Evolutionary conservation across 2,888 invertebrate species (phyloP).

Genomic region (Leptarthrus brevirostris): DNA sequence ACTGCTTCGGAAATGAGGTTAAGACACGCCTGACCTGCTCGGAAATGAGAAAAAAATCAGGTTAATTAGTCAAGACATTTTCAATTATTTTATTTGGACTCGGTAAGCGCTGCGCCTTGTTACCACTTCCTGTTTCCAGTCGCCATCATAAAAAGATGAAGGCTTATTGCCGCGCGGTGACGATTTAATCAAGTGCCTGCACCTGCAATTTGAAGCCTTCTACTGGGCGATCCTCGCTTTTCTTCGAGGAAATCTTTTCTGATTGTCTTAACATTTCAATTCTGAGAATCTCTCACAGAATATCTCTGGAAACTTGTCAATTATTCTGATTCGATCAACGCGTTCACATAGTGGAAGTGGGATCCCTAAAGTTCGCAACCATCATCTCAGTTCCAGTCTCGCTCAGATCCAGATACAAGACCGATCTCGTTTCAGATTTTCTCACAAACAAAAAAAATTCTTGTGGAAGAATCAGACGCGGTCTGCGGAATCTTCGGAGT

Average conservation of each 20-base stretch:
- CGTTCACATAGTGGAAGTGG: slow-evolving; percentile 16
- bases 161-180: slow-evolving; percentile 10
- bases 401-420: neutral
- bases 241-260: neutral
- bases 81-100: slow-evolving; percentile 5
- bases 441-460: slow-evolving; percentile 19
- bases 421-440: slow-evolving; percentile 19
- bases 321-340: slow-evolving; percentile 6
- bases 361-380: slow-evolving; percentile 34
- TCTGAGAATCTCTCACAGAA: slow-evolving; percentile 33
- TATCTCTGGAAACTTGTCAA: slow-evolving; percentile 21
- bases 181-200: slow-evolving; percentile 17
- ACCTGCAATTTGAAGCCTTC: slow-evolving; percentile 23
- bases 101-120: slow-evolving; percentile 1
- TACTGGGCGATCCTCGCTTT: neutral
- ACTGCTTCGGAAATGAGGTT: slow-evolving; percentile 8
- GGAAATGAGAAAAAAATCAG: neutral
- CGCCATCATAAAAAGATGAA: neutral
- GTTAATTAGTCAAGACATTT: slow-evolving; percentile 34
- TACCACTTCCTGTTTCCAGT: slow-evolving; percentile 7
- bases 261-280: slow-evolving; percentile 21
- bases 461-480: neutral
- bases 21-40: slow-evolving; percentile 18
- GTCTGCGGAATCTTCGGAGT: slow-evolving; percentile 3
- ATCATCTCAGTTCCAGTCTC: neutral